phyloP scores from a whole-genome alignment of 92 coral and sea anemone genomes.

The Pocillopora meandrina region DNA sequence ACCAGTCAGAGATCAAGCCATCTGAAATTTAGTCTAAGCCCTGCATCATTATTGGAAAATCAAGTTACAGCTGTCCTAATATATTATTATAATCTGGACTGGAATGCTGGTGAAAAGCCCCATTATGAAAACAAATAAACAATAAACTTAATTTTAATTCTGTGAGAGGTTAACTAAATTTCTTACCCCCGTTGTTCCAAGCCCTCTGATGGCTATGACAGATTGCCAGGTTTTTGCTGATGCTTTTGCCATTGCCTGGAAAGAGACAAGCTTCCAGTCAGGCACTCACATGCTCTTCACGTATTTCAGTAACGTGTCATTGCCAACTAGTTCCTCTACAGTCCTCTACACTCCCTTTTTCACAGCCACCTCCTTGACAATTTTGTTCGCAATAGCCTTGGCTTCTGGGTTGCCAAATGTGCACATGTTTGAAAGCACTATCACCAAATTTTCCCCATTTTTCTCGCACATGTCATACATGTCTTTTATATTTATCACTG shows the following conservation, averaged over 20 bases:
- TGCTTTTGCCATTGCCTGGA: background rate
- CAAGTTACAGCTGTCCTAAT: too few species aligned
- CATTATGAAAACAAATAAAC: background rate
- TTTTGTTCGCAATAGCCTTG: slow-evolving; percentile 5
- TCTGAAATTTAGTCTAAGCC: background rate
- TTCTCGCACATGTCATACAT: too few species aligned
- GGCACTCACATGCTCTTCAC: slow-evolving; percentile 9
- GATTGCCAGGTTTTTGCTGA: slow-evolving; percentile 2
- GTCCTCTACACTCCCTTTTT: background rate
- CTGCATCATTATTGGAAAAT: too few species aligned
- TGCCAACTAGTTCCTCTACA: too few species aligned
- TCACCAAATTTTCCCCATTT: slow-evolving; percentile 10
- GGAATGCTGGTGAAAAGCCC: background rate
- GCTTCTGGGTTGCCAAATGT: slow-evolving; percentile 22
- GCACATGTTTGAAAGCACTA: slow-evolving; percentile 6
- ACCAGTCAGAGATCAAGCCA: slow-evolving; percentile 2
- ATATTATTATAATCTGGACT: too few species aligned
- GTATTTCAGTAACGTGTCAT: background rate
- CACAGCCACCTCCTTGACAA: background rate
- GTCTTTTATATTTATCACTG: too few species aligned
- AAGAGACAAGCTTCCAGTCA: background rate
- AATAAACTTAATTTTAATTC: background rate
- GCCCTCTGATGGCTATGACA: background rate
- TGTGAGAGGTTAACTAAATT: background rate
- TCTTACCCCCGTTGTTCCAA: slow-evolving; percentile 16